Percentiles rank a stretch among this genome's conserved stretches.
phyloP scores from a whole-genome alignment of 2,888 invertebrate species.

The Cantharis rufa region DNA sequence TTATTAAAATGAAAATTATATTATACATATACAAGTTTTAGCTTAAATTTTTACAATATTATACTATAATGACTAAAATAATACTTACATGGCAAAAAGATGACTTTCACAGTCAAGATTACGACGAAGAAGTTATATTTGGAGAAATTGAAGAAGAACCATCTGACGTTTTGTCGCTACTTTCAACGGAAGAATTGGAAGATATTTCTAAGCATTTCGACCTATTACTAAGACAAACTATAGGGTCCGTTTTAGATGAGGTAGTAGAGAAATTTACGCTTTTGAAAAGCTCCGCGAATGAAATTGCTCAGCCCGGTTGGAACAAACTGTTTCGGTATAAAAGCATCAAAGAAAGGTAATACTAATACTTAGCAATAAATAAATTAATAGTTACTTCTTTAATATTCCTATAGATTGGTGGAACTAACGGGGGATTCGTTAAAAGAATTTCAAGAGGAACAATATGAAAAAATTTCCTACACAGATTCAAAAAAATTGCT shows the following conservation, averaged over 20 bases:
- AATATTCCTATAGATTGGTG: background rate
- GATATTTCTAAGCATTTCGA: background rate
- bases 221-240: background rate
- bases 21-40: background rate
- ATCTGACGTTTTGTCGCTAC: background rate
- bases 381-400: background rate
- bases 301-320: slow-evolving; percentile 21
- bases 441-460: slow-evolving; percentile 9
- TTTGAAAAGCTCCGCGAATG: slow-evolving; percentile 23
- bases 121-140: slow-evolving; percentile 2
- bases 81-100: slow-evolving; percentile 9
- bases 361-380: background rate
- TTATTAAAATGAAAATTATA: background rate
- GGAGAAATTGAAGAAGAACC: background rate
- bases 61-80: background rate
- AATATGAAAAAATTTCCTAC: slow-evolving; percentile 10
- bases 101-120: background rate
- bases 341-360: slow-evolving; percentile 9
- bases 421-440: background rate
- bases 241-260: slow-evolving; percentile 15
- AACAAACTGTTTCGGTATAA: slow-evolving; percentile 6
- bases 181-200: background rate
- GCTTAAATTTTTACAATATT: background rate
- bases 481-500: slow-evolving; percentile 16
- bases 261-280: slow-evolving; percentile 29